A percentile compares a stretch with the other conserved stretches of the same genome.
phyloP scores from a whole-genome alignment of 2,797 vertebrate genomes.

The Enteromius anoplus region DNA sequence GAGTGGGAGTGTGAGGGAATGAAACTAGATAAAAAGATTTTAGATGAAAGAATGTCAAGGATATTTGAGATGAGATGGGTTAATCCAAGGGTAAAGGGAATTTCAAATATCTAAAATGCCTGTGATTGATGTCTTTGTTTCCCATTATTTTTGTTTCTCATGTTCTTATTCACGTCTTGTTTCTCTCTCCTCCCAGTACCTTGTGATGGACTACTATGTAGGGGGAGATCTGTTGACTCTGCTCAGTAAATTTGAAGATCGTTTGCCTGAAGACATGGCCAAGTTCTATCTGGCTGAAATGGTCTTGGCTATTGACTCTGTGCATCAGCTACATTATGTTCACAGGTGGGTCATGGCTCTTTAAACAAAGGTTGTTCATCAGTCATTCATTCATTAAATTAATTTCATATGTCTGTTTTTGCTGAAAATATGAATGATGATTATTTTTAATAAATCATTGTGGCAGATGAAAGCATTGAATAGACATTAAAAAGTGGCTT shows the following conservation, averaged over 20 bases:
- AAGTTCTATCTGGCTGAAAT: slow-evolving; percentile 98
- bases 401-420: not conserved
- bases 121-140: slow-evolving; percentile 21
- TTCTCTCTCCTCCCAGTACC: slow-evolving; percentile 79
- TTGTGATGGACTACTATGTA: slow-evolving; percentile 99
- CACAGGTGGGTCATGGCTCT: slow-evolving; percentile 83
- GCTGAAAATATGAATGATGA: not conserved
- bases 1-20: slow-evolving; percentile 27
- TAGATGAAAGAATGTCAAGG: slow-evolving; percentile 11
- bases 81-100: slow-evolving; percentile 20
- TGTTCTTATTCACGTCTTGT: not conserved
- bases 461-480: not conserved
- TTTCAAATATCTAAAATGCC: not conserved
- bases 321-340: slow-evolving; percentile 98
- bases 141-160: not conserved
- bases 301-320: slow-evolving; percentile 97
- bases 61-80: slow-evolving; percentile 21
- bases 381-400: not conserved
- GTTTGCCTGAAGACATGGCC: slow-evolving; percentile 97
- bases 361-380: not conserved
- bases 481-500: not conserved
- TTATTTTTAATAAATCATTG: not conserved
- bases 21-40: slow-evolving; percentile 14
- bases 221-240: slow-evolving; percentile 96
- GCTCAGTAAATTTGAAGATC: slow-evolving; percentile 98